Conservation (phyloP, 2,113 vertebrate species). For the Cariama cristata region DNA sequence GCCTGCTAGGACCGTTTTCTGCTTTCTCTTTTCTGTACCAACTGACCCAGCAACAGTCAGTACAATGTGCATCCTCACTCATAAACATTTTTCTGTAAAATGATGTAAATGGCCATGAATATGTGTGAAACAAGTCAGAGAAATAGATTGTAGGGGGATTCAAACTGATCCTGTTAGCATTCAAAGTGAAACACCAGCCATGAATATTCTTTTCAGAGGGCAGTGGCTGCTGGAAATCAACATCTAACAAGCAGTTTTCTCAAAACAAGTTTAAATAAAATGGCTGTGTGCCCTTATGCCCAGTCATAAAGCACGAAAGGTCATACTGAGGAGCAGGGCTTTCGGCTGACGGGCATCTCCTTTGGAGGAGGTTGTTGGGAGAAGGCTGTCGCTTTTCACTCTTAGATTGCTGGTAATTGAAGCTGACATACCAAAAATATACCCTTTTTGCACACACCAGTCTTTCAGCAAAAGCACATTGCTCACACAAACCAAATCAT, state of each 20-base stretch:
- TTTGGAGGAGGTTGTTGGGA: slow-evolving; percentile 28
- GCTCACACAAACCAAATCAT: slow-evolving; percentile 26
- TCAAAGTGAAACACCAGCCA: background rate
- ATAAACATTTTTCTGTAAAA: background rate
- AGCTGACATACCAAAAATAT: slow-evolving; percentile 45
- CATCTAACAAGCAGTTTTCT: slow-evolving; percentile 18
- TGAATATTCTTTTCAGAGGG: slow-evolving; percentile 20
- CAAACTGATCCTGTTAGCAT: background rate
- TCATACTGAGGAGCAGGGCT: background rate
- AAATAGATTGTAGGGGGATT: background rate
- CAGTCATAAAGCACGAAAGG: slow-evolving; percentile 23
- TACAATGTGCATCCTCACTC: background rate
- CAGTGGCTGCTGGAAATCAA: slow-evolving; percentile 6
- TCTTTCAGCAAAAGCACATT: slow-evolving; percentile 2
- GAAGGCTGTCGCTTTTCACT: slow-evolving; percentile 29
- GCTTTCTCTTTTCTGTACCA: background rate
- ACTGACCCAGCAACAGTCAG: background rate
- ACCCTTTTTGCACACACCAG: slow-evolving; percentile 1
- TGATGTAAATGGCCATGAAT: background rate
- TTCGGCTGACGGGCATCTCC: background rate
- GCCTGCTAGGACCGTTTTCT: background rate
- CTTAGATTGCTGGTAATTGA: slow-evolving; percentile 24
- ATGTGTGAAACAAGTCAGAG: background rate
- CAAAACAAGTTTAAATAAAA: slow-evolving; percentile 23
- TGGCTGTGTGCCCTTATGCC: background rate